Evolutionary conservation across 2,113 vertebrate species (phyloP), one percentile per base, ranked within the genome.

Genomic region (Pachypanchax playfairii): DNA sequence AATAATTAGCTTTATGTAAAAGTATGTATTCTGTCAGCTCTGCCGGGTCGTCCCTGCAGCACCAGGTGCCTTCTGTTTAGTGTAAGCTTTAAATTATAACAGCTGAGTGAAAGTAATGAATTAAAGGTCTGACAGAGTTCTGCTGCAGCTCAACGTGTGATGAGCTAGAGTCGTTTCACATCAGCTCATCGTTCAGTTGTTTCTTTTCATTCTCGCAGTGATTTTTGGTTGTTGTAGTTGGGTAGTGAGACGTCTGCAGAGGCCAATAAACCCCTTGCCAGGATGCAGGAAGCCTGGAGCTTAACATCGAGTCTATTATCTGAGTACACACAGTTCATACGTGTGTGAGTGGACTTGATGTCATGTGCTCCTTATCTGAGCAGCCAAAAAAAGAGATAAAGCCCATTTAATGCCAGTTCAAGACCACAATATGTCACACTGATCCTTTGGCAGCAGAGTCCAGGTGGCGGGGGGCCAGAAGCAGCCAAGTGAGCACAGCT

Each of bases 31-130:
- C 44, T 51, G 53, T 70, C 73, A 63, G 17, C 39, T 55, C 42
- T 18, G 68, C 55, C 63, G 51, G 75, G 59, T 36, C 54, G 36
- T 25, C 0, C 17, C 53, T 49, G 69, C 75, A 65, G 9, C 43
- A 72, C 24, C 60, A 41, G 68, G 5, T 67, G 61, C 44, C 54
- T 78, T 50, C 76, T 80, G 77, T 65, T 76, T 50, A 68, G 18
- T 58, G 64, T 70, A 50, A 73, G 54, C 41, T 70, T 78, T n/a
- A 50, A 17, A 61, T 77, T 73, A 58, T 5, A 58, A 65, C 50
- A 54, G 38, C 31, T 49, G 44, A 28, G 49, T 48, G 21, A 79
- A 68, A 6, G 38, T 2, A 26, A 46, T 50, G 36, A 55, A 82
- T 36, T 39, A 44, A 44, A 60, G 17, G 6, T 41, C 36, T 7